phyloP scores from a whole-genome alignment of 1,140 invertebrate genomes.

The Teleogryllus occipitalis region DNA sequence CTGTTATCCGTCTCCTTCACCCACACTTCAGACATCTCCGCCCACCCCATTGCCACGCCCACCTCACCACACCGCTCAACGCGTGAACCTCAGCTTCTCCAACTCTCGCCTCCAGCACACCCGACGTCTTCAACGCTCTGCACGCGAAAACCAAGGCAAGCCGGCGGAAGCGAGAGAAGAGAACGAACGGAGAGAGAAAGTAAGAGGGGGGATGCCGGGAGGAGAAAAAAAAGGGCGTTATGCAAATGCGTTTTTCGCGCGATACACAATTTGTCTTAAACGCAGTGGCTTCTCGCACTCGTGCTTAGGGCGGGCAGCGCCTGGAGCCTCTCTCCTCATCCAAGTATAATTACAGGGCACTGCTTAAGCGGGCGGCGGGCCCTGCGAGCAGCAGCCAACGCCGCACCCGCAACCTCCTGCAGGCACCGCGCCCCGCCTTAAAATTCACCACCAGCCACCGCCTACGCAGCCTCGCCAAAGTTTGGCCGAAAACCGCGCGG shows the following conservation, averaged over 20 bases:
- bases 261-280: constrained; percentile 5
- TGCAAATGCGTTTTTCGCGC: neutral
- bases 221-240: neutral
- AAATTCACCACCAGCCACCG: neutral
- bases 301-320: neutral
- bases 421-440: neutral
- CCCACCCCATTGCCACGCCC: no score
- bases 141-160: no score
- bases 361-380: neutral
- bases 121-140: no score
- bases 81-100: no score
- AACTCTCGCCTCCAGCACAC: no score
- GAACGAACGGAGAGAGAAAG: neutral
- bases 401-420: no score
- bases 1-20: no score
- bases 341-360: neutral
- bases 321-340: neutral
- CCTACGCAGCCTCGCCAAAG: neutral
- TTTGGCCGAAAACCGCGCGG: neutral
- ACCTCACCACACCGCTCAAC: no score
- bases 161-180: neutral
- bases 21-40: no score
- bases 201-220: neutral
- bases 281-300: neutral
- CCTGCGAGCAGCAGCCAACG: no score